Evolutionary conservation across 2,113 vertebrate genomes (phyloP), one percentile per base, ranked within the genome.

Genomic region (Forbesichthys papilliferus): DNA sequence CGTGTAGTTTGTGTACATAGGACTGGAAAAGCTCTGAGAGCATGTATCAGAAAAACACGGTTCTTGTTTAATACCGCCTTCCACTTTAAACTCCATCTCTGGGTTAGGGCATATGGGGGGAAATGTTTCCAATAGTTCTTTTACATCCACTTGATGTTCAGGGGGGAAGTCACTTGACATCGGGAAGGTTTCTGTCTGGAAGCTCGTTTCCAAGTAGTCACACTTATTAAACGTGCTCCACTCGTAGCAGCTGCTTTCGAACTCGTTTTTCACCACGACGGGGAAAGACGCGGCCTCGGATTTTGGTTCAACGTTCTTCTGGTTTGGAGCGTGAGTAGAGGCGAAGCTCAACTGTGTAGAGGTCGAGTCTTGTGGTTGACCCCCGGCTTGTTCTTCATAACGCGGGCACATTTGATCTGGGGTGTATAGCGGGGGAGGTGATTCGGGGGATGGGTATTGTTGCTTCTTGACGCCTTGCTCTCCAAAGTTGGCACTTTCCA

Each of bases 211-310:
- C 77, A 93, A 64, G 84, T 92, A 95, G 48, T 93, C 93, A 10
- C 90, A 84, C 18, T 94, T 94, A 34, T 82, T 84, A 27, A 97
- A 66, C 0, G 93, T 78, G 4, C 96, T 95, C 96, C 96, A 98
- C 66, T 94, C 94, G 9, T 94, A 90, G 3, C 95, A 96, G 66
- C 93, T 78, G 58, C 91, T 93, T 57, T 96, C 95, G 57, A 96
- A 96, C 66, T 95, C 92, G 54, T 92, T 92, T 77, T 94, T 92
- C 20, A 97, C 94, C 75, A 95, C 91, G 1, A 94, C 85, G 0
- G 96, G 94, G 3, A 97, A 96, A 10, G 82, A 83, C 58, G 95
- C 95, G 66, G 93, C 84, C 74, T 96, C 96, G 2, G 92, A 89
- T 73, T 92, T 91, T 61, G 94, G 95, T 62, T 97, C 95, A 16